Evolutionary conservation across 2,888 invertebrate species (phyloP), one percentile per base, ranked within the genome.

Genomic region (Marronus borbonicus): DNA sequence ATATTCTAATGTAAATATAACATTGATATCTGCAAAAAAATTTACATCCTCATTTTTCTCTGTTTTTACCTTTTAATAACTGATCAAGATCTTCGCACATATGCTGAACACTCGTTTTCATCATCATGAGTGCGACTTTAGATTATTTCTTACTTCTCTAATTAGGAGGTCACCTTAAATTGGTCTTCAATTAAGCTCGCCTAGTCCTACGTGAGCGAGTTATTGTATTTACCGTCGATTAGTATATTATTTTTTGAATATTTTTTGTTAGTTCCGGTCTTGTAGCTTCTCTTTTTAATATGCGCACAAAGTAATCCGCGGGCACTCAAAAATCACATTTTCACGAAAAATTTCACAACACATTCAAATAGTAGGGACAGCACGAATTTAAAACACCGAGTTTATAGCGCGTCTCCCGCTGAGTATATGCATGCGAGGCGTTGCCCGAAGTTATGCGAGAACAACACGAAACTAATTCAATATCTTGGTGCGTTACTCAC

Each of bases 101-200:
- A 28, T 14, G 31, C 17, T 74, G 55, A 24, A 72, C 72, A 17
- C 58, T 60, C 31, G 55, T 39, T 62, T 72, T 72, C 64, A 72
- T 70, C 64, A 52, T 70, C 66, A 65, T 66, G 60, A 17, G 66
- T 68, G 17, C 39, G 65, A 24, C 3, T 20, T 66, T 1, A 49
- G 28, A 49, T 68, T 68, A 20, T 44, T 20, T 68, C 36, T 8
- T 49, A 24, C 44, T 20, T 39, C 36, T 72, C 7, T 60, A 72
- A 72, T 72, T 72, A 58, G 58, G 60, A 72, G 72, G 72, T 72
- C 72, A 44, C 72, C 44, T 72, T 72, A 58, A 72, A 72, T 72
- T 72, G 72, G 72, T 72, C 58, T 60, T 58, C 72, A 72, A 72
- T 72, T 72, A 72, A 60, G 44, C 39, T 36, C 72, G n/a, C 60